Base-by-base conservation (phyloP, 2,113 vertebrate genomes). In the Calidris pugnax region DNA sequence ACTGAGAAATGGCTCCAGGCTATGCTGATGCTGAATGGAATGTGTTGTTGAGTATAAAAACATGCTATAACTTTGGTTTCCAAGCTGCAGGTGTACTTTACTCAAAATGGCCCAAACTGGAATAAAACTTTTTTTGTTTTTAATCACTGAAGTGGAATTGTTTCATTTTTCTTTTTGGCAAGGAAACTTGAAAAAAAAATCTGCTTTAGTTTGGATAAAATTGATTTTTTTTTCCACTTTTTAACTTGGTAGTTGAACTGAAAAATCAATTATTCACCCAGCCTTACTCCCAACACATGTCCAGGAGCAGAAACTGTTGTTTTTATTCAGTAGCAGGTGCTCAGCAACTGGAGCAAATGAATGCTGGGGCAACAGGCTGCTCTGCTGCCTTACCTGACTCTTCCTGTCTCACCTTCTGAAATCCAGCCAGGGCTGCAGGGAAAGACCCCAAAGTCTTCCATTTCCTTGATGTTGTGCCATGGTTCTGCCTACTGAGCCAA, bases 81-180 rank as follows among this genome's bases (percentile, higher is more conserved):
- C 56, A 56, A 56, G 14, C 35, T 89, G 68, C 69, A 68, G 60
- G 51, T 51, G 80, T 8, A 4, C 71, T 75, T 84, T 74, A 8
- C 43, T 92, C 59, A 41, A 57, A 93, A 92, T 50, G 35, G 41
- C 83, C 55, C 41, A 74, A 88, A 77, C 27, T 16, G 30, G 56
- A 91, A 82, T 64, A 59, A 85, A 89, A 80, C 11, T 50, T 71
- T 66, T 18, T 74, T 91, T 78, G 60, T 9, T 95, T 96, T 92
- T 90, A 94, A 95, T 95, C 88, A 95, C 83, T 28, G 43, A 60
- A 56, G 60, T 51, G 56, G 73, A 95, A 91, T 91, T 16, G 86
- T 93, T 96, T 89, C 55, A 87, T 96, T 96, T 96, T 97, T 91
- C 77, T 94, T 92, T 94, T 85, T 95, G 89, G 73, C 69, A 96